Percentiles rank a stretch among this genome's conserved stretches.
phyloP scores from a whole-genome alignment of 2,888 invertebrate species.

The Neocrepidodera transversa region DNA sequence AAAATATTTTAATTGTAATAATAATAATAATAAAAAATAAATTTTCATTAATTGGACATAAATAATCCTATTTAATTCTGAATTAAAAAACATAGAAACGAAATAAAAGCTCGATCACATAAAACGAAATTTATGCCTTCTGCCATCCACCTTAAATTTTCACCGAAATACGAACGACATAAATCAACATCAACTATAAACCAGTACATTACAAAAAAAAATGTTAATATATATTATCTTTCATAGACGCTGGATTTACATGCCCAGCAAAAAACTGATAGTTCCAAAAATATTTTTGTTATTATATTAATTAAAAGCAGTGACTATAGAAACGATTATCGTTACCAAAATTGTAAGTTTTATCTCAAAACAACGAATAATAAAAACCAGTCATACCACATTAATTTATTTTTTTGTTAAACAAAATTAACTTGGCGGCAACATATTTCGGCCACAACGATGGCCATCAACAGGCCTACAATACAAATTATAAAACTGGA shows the following conservation, averaged over 20 bases:
- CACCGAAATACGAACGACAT: conserved; percentile 4
- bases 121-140: conserved; percentile 10
- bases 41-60: no score
- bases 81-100: not conserved
- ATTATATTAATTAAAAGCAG: not conserved
- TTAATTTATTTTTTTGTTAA: no score
- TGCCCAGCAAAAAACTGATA: not conserved
- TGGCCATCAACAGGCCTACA: no score
- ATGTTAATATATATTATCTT: not conserved
- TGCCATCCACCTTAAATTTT: conserved; percentile 10
- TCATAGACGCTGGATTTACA: conserved; percentile 3
- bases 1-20: no score
- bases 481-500: no score
- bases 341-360: not conserved
- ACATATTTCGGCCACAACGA: no score
- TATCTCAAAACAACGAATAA: not conserved
- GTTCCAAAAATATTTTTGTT: not conserved
- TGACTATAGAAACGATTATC: not conserved
- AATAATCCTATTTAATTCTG: no score
- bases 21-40: no score
- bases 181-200: conserved; percentile 14
- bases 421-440: no score
- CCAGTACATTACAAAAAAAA: not conserved
- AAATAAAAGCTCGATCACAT: conserved; percentile 4
- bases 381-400: not conserved